Percentiles rank a stretch among this genome's conserved stretches.
phyloP scores from a whole-genome alignment of 2,113 vertebrate species.

The Origma solitaria region DNA sequence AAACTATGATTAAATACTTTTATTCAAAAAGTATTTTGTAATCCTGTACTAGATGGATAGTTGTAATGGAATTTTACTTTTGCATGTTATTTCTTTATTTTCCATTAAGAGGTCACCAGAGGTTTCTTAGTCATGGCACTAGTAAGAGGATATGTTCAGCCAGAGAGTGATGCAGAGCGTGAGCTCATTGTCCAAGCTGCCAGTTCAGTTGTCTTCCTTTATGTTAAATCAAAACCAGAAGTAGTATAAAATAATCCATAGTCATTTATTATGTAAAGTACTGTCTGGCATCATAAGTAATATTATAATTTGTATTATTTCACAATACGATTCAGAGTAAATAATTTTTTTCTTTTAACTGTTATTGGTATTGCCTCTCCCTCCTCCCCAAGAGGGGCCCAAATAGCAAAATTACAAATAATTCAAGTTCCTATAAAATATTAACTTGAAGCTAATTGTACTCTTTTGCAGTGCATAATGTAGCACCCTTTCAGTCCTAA shows the following conservation, averaged over 20 bases:
- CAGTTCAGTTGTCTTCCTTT: background rate
- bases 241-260: background rate
- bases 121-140: background rate
- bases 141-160: background rate
- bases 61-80: background rate
- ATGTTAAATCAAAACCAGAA: background rate
- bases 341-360: background rate
- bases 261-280: background rate
- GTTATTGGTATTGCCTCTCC: background rate
- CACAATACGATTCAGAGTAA: background rate
- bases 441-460: background rate
- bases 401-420: background rate
- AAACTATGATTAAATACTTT: background rate
- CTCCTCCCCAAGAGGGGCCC: background rate
- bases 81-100: background rate
- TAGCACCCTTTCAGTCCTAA: background rate
- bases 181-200: background rate
- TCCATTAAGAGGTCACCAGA: background rate
- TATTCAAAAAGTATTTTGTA: background rate
- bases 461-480: background rate
- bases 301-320: background rate
- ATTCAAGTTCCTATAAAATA: background rate
- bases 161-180: background rate
- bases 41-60: background rate
- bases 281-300: background rate